Conservation (phyloP, 2,888 invertebrate genomes). For the Hetaerina titia region DNA sequence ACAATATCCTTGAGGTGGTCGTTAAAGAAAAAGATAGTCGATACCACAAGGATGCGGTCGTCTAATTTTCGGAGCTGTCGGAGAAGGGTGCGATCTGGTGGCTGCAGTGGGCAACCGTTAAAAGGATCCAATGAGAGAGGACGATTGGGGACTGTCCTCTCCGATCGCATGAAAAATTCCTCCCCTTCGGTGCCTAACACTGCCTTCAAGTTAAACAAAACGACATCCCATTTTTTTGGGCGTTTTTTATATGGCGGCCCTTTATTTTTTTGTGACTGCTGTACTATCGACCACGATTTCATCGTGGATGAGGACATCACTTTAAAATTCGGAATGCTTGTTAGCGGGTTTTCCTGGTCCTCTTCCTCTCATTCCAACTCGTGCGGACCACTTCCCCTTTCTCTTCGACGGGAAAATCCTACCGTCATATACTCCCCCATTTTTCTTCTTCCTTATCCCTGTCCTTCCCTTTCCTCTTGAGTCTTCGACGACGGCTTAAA, state of each 20-base stretch:
- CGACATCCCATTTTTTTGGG: not conserved
- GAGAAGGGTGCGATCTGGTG: not conserved
- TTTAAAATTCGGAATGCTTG: slow-evolving; percentile 49
- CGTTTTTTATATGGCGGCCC: not conserved
- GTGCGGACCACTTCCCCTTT: not conserved
- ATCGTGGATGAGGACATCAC: slow-evolving; percentile 64
- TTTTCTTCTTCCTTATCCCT: not conserved
- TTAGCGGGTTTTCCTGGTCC: slow-evolving; percentile 39
- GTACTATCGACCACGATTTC: slow-evolving; percentile 48
- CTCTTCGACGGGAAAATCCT: not conserved
- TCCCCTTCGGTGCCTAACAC: not conserved
- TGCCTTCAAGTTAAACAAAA: not conserved
- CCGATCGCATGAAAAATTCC: not conserved
- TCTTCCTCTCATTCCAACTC: not conserved
- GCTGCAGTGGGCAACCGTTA: not conserved
- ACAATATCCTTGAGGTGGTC: not conserved
- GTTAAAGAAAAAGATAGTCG: slow-evolving; percentile 25
- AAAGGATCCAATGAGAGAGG: not conserved
- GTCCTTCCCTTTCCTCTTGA: not conserved
- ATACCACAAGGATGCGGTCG: not conserved
- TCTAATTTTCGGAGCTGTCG: not conserved
- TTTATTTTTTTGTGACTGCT: slow-evolving; percentile 27
- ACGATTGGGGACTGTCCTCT: not conserved
- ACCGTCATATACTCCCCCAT: not conserved
- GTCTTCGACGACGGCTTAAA: not conserved